Evolutionary conservation across 2,113 vertebrate species (phyloP), one percentile per base, ranked within the genome.

Genomic region (Lasiurus cinereus): DNA sequence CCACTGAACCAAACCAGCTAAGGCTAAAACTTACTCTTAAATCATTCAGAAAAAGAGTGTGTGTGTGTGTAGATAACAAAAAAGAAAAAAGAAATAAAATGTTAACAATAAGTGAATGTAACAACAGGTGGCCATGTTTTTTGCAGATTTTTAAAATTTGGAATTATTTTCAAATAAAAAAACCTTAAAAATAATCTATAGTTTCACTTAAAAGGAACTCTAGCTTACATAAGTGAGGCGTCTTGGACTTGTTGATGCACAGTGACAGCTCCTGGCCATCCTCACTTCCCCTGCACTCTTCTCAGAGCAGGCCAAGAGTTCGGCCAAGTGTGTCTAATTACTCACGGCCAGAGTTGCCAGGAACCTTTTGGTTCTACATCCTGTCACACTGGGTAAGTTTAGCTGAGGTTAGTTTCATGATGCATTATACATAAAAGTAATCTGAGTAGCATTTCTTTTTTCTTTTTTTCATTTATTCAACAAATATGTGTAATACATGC

Each of bases 331-430:
- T 67, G 27, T 83, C 88, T 82, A 31, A 88, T 93, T 92, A 85
- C 80, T 62, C 33, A 15, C 0, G 6, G 77, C 31, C 64, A 62
- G 62, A 11, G 50, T 3, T 83, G 88, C 96, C 96, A 94, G 84
- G 93, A 95, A 27, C 14, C 66, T 88, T 90, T 87, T 46, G 62
- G 52, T 67, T 72, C 52, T 36, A 90, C 48, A 76, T 82, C 91
- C 88, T 96, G 82, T 88, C 82, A 79, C 0, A 0, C 77, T 11
- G 50, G 66, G 29, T 74, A 82, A 84, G 43, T 83, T 80, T 77
- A 82, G 62, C 80, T 88, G 88, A 96, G 70, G 72, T 93, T 72
- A 82, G 36, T 52, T 90, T 70, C 80, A 54, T 2, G 31, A 93
- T 10, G 13, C 54, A 82, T 59, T 46, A 33, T 18, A 73, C 3